phyloP scores from a whole-genome alignment of 2,113 vertebrate species.

The Cacatua alba region DNA sequence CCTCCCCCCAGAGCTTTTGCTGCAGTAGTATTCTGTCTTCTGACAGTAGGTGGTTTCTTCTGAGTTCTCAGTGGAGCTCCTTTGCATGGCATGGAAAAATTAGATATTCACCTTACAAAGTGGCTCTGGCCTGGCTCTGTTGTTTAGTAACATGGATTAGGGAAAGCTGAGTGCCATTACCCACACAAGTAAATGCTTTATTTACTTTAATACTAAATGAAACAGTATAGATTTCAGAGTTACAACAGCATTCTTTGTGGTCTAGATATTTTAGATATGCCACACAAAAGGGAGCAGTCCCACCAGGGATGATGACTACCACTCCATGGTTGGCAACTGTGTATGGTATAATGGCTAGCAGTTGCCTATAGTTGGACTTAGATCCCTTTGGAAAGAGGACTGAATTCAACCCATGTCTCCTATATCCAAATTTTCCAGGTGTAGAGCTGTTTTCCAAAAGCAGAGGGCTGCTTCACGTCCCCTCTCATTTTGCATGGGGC shows the following conservation, averaged over 20 bases:
- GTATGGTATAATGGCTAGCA: neutral
- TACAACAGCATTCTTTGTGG: neutral
- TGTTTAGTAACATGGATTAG: neutral
- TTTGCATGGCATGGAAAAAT: neutral
- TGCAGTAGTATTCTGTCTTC: neutral
- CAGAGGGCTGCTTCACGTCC: accelerated
- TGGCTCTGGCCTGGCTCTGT: neutral
- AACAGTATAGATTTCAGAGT: neutral
- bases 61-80: neutral
- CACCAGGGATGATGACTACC: neutral
- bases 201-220: neutral
- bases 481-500: accelerated
- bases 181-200: neutral
- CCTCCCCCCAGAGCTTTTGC: neutral
- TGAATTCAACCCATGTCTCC: neutral
- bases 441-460: neutral
- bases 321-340: accelerated
- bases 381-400: neutral
- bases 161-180: neutral
- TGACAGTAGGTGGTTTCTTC: neutral
- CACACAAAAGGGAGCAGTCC: neutral
- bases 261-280: neutral
- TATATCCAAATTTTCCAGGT: neutral
- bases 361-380: neutral
- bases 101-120: neutral